Conservation (phyloP, 2,797 vertebrate species). For the Aselliscus stoliczkanus region DNA sequence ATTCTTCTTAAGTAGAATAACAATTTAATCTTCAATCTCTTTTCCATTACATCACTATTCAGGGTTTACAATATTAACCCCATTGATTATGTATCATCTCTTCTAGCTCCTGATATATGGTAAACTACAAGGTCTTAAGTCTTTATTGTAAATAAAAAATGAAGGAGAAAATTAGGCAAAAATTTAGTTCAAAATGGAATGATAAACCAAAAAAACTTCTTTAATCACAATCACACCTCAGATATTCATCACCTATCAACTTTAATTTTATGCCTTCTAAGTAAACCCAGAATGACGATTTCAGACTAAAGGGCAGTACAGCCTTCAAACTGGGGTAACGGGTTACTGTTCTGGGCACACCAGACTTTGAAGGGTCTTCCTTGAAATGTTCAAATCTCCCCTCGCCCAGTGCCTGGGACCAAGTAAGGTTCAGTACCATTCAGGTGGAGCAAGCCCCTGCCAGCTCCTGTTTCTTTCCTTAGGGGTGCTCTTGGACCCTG, state of each 20-base stretch:
- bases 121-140: not conserved
- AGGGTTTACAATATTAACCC: not conserved
- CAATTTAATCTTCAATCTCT: not conserved
- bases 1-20: not conserved
- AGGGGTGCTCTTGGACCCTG: not conserved
- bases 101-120: not conserved
- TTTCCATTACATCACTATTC: not conserved
- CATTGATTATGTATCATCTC: not conserved
- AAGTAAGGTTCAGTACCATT: not conserved
- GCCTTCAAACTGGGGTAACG: not conserved
- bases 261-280: not conserved
- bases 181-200: not conserved
- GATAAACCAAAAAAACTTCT: not conserved
- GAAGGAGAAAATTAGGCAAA: not conserved
- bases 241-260: not conserved
- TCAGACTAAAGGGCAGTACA: not conserved
- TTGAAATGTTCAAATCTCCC: not conserved
- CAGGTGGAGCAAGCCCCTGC: fast-evolving
- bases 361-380: not conserved
- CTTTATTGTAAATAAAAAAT: not conserved
- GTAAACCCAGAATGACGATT: not conserved
- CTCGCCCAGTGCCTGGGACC: not conserved
- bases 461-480: not conserved
- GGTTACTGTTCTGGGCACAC: not conserved
- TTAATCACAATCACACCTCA: not conserved